Conservation (phyloP, 2,888 invertebrate species). For the Sesia apiformis region DNA sequence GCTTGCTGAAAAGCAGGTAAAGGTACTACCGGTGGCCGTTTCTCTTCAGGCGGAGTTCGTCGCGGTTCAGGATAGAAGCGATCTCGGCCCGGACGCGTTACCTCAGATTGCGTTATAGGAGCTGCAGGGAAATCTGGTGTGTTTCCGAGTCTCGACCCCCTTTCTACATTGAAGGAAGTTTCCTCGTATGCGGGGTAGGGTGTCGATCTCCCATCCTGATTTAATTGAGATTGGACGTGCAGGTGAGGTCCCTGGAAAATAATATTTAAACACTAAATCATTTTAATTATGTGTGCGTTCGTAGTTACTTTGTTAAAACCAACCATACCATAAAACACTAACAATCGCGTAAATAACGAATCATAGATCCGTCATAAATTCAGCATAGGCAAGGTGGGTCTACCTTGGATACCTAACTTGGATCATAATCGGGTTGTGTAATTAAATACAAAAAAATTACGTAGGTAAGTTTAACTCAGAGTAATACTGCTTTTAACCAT, state of each 20-base stretch:
- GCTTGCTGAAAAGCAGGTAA: slow-evolving; percentile 89
- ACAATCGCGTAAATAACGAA: too few species aligned
- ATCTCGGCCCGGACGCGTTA: slow-evolving; percentile 10
- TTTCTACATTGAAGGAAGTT: slow-evolving; percentile 34
- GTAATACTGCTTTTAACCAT: too few species aligned
- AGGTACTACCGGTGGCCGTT: slow-evolving; percentile 70
- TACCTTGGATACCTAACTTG: too few species aligned
- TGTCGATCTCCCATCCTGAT: slow-evolving; percentile 50
- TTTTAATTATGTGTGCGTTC: too few species aligned
- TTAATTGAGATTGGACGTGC: slow-evolving; percentile 38
- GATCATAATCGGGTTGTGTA: too few species aligned
- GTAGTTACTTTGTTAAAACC: too few species aligned
- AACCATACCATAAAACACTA: too few species aligned
- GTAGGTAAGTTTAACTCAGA: too few species aligned
- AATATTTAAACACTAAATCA: neutral
- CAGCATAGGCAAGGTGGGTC: too few species aligned
- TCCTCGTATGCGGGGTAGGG: slow-evolving; percentile 55
- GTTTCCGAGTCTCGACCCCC: slow-evolving; percentile 23
- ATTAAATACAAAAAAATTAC: too few species aligned
- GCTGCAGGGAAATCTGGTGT: slow-evolving; percentile 28
- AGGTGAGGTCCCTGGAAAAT: slow-evolving; percentile 41
- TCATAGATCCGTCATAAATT: too few species aligned
- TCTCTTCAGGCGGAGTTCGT: slow-evolving; percentile 44
- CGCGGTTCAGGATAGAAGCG: slow-evolving; percentile 29
- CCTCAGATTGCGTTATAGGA: slow-evolving; percentile 12